These are phyloP conservation scores for Lissonota sp. DNA, from an alignment of 2,888 invertebrate species.

Conservation along the genomic window DNA sequence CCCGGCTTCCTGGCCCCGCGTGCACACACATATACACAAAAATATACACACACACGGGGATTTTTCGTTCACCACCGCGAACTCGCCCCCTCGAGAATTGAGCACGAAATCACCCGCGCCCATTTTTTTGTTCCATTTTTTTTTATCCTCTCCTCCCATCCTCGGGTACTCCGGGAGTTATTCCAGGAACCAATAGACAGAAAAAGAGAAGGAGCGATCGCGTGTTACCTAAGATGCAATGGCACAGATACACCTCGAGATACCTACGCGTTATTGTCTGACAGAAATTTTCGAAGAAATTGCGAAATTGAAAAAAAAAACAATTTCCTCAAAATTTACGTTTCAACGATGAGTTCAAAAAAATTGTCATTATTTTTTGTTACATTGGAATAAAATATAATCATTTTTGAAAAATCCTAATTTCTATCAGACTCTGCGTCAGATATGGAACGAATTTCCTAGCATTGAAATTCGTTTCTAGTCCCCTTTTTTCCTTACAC, in stretches of 20 bases:
- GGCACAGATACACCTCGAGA: conserved; percentile 9
- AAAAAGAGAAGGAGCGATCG: conserved; percentile 32
- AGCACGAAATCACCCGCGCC: conserved; percentile 58
- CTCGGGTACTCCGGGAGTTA: conserved; percentile 24
- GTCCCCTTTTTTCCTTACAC: too few relatives aligned
- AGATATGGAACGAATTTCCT: too few relatives aligned
- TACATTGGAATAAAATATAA: too few relatives aligned
- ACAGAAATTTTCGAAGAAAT: too few relatives aligned
- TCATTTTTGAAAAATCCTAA: too few relatives aligned
- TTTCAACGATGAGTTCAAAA: too few relatives aligned
- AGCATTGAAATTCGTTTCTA: too few relatives aligned
- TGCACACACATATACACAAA: not conserved
- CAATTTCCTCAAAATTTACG: too few relatives aligned
- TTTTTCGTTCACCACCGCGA: conserved; percentile 3
- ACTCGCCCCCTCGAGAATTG: conserved; percentile 27
- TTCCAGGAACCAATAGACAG: conserved; percentile 48
- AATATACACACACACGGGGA: not conserved
- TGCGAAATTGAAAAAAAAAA: too few relatives aligned
- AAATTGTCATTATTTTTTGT: too few relatives aligned
- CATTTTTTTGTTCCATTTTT: conserved; percentile 30
- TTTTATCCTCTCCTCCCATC: conserved; percentile 6
- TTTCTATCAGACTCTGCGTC: too few relatives aligned
- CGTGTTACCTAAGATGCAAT: conserved; percentile 43
- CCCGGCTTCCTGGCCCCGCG: conserved; percentile 57
- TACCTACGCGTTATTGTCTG: too few relatives aligned